These are phyloP conservation scores for Hartigia nigra DNA, from an alignment of 2,888 invertebrate species.

Conservation along the genomic window DNA sequence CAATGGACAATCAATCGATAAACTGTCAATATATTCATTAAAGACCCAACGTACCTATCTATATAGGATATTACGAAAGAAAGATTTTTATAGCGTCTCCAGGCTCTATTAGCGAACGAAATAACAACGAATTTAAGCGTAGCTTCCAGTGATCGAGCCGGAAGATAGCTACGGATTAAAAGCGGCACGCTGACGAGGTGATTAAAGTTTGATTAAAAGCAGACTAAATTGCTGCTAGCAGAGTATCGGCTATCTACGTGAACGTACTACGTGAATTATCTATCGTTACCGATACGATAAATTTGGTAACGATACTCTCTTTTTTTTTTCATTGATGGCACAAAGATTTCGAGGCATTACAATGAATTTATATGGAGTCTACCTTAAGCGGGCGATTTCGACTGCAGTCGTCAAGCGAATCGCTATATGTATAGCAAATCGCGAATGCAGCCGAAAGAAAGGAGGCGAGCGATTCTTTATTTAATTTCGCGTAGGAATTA, in stretches of 20 bases:
- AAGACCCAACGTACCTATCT: not conserved
- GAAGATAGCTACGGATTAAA: constrained; percentile 47
- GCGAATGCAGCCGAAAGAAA: not conserved
- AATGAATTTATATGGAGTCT: not conserved
- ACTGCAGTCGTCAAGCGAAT: not conserved
- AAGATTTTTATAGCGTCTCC: not conserved
- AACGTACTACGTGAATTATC: not conserved
- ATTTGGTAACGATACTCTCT: not conserved
- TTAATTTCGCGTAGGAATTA: constrained; percentile 55
- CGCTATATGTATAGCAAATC: not conserved
- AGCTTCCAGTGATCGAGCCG: constrained; percentile 18
- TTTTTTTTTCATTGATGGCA: not conserved
- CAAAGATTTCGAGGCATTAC: not conserved
- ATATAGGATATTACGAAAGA: not conserved
- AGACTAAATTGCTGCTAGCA: not conserved
- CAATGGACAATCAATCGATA: not conserved
- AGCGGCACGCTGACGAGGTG: constrained; percentile 54
- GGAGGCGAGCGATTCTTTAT: constrained; percentile 29
- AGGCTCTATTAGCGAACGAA: constrained; percentile 42
- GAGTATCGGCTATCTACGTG: not conserved
- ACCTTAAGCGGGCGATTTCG: not conserved
- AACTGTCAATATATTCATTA: not conserved
- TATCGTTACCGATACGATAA: not conserved
- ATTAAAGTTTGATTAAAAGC: constrained; percentile 62
- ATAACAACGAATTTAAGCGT: constrained; percentile 55